Evolutionary conservation across 2,888 invertebrate species (phyloP).

Genomic region (Hipparchia sbordonii): DNA sequence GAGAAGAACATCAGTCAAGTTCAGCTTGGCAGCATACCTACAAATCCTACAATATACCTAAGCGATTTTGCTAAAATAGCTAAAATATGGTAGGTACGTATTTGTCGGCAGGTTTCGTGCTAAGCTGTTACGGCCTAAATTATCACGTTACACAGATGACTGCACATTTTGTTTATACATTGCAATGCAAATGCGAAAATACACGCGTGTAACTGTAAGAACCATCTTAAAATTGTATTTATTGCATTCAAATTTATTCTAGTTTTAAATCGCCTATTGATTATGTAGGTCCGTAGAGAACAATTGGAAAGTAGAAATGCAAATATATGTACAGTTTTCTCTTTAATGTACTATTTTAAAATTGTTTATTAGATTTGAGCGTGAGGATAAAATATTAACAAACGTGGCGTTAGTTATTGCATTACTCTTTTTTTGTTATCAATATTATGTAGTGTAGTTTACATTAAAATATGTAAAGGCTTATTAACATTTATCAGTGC

Average conservation of each 20-base stretch:
- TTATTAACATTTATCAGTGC: no score
- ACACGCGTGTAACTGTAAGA: slow-evolving; percentile 22
- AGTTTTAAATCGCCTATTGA: slow-evolving; percentile 27
- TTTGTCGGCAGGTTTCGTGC: background rate
- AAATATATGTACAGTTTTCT: slow-evolving; percentile 15
- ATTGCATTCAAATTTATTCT: slow-evolving; percentile 33
- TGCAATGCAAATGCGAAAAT: slow-evolving; percentile 2
- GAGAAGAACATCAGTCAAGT: no score
- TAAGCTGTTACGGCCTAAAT: slow-evolving; percentile 20
- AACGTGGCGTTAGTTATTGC: background rate
- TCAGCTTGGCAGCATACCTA: no score
- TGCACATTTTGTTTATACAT: slow-evolving; percentile 24
- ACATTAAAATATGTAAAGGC: no score
- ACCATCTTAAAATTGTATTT: slow-evolving; percentile 24
- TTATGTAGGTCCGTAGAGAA: slow-evolving; percentile 32
- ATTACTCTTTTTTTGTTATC: background rate
- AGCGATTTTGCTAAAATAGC: no score
- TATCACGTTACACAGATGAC: slow-evolving; percentile 30
- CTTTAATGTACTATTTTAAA: slow-evolving; percentile 11
- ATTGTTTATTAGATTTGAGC: background rate
- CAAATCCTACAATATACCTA: no score
- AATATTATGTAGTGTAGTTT: background rate
- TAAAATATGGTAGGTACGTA: no score
- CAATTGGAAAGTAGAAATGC: slow-evolving; percentile 23
- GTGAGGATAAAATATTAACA: background rate